These are phyloP conservation scores for Pyrgus malvae DNA, from an alignment of 2,888 invertebrate species.

Conservation along the genomic window DNA sequence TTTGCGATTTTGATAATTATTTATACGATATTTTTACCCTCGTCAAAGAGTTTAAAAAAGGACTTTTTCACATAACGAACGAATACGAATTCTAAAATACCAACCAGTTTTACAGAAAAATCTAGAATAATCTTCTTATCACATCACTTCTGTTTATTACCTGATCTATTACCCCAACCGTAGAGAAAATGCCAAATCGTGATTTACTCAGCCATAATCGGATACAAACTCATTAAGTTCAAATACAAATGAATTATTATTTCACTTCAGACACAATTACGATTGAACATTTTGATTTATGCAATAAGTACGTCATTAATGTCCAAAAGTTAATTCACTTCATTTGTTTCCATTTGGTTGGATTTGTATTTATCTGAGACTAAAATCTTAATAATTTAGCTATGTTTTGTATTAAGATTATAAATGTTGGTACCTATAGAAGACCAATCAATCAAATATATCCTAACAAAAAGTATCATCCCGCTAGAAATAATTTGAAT, in stretches of 20 bases:
- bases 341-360: slow-evolving; percentile 16
- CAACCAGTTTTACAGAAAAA: too few relatives aligned
- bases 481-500: too few relatives aligned
- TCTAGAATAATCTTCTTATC: too few relatives aligned
- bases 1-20: too few relatives aligned
- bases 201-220: slow-evolving; percentile 27
- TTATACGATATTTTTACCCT: too few relatives aligned
- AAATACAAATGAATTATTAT: slow-evolving; percentile 29
- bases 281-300: slow-evolving; percentile 23
- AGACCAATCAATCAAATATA: too few relatives aligned
- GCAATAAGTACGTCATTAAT: slow-evolving; percentile 21
- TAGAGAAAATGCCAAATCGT: slow-evolving; percentile 25
- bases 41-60: too few relatives aligned
- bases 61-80: too few relatives aligned
- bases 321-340: slow-evolving; percentile 21
- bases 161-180: slow-evolving; percentile 10
- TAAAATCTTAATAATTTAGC: background rate
- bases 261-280: slow-evolving; percentile 27
- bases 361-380: background rate
- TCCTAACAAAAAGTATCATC: too few relatives aligned
- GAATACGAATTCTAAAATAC: too few relatives aligned
- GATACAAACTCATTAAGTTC: slow-evolving; percentile 23
- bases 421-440: background rate
- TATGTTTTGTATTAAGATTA: background rate
- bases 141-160: slow-evolving; percentile 11